Evolutionary conservation across 2,113 vertebrate species (phyloP).

Genomic region (human (Homo sapiens)): DNA sequence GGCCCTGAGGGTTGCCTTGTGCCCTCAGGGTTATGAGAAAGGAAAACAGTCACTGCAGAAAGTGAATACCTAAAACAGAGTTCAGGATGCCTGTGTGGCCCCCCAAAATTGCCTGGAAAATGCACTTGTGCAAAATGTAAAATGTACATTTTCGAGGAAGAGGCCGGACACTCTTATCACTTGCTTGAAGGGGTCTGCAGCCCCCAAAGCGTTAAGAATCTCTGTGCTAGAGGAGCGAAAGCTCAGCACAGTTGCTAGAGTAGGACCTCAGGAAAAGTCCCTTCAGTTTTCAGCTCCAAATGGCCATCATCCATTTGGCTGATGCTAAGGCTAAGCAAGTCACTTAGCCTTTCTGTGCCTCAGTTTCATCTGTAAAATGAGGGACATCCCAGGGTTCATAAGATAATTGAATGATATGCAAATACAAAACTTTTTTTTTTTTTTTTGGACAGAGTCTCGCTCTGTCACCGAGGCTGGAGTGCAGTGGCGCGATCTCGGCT

Average conservation of each 20-base stretch:
- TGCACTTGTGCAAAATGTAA: not conserved
- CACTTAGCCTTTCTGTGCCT: not conserved
- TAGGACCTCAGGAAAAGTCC: not conserved
- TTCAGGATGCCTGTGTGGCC: not conserved
- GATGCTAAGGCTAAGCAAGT: not conserved
- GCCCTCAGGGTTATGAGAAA: constrained; percentile 55
- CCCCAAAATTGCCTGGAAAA: not conserved
- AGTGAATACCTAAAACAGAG: not conserved
- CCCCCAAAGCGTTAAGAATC: not conserved
- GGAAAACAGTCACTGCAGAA: constrained; percentile 7
- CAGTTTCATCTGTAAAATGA: not conserved
- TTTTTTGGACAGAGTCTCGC: too few species aligned
- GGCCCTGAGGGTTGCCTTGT: constrained; percentile 72
- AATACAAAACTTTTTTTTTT: not conserved
- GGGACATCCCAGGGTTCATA: not conserved
- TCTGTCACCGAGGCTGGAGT: too few species aligned
- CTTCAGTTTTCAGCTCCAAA: not conserved
- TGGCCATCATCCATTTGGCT: not conserved
- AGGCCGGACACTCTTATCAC: not conserved
- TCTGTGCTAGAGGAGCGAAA: not conserved
- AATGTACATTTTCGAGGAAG: not conserved
- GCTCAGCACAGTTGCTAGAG: not conserved
- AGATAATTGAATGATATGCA: not conserved
- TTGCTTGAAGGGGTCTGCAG: not conserved
- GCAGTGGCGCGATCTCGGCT: too few species aligned